Percentiles rank a stretch among this genome's conserved stretches.
phyloP scores from a whole-genome alignment of 2,113 vertebrate species.

The Protobothrops mucrosquamatus region DNA sequence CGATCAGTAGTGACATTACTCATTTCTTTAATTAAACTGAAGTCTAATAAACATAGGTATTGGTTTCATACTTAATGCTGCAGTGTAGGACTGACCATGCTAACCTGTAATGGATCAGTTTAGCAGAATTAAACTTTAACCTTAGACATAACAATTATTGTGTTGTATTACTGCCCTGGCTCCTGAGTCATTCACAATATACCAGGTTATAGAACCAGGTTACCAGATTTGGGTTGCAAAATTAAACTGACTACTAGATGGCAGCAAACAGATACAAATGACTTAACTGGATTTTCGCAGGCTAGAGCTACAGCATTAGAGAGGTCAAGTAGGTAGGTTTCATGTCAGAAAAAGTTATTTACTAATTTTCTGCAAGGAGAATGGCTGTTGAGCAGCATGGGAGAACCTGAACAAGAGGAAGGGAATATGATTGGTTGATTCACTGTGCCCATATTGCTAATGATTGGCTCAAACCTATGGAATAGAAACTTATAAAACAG shows the following conservation, averaged over 20 bases:
- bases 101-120: neutral
- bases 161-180: neutral
- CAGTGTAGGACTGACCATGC: neutral
- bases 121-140: neutral
- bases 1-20: neutral
- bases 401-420: neutral
- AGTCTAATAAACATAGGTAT: neutral
- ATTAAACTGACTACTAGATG: neutral
- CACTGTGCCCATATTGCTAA: neutral
- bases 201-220: neutral
- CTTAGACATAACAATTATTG: neutral
- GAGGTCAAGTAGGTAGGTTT: neutral
- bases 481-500: neutral
- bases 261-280: neutral
- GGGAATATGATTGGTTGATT: neutral
- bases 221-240: neutral
- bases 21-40: neutral
- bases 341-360: neutral
- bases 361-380: neutral
- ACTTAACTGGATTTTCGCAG: neutral
- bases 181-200: neutral
- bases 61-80: neutral
- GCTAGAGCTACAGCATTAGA: neutral
- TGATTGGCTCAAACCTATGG: neutral
- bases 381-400: neutral